These are phyloP conservation scores for Bombus difficillimus DNA, from an alignment of 1,140 invertebrate species.

Conservation along the genomic window DNA sequence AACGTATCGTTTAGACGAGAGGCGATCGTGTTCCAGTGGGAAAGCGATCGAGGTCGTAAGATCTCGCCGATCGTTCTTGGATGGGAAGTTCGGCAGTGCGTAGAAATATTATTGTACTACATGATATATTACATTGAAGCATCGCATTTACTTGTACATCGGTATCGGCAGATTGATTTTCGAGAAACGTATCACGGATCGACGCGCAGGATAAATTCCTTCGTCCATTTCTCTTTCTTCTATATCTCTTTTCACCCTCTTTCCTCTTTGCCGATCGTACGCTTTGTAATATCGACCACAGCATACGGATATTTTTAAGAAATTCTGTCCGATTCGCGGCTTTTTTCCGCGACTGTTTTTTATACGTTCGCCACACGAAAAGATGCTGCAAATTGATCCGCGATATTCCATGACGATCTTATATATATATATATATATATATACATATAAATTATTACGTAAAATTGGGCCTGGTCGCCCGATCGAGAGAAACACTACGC, in stretches of 20 bases:
- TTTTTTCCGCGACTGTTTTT: not conserved
- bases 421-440: not conserved
- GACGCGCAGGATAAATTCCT: not conserved
- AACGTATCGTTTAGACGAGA: not conserved
- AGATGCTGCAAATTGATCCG: slow-evolving; percentile 33
- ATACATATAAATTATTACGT: slow-evolving; percentile 28
- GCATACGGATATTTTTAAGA: not conserved
- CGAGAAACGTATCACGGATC: slow-evolving; percentile 47
- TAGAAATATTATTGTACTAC: slow-evolving; percentile 63
- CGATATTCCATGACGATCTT: slow-evolving; percentile 41
- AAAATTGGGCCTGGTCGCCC: slow-evolving; percentile 68
- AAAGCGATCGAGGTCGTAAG: not conserved
- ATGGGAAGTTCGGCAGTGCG: slow-evolving; percentile 46
- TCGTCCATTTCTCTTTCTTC: not conserved
- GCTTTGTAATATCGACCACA: not conserved
- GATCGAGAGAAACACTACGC: slow-evolving; percentile 53
- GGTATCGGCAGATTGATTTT: slow-evolving; percentile 57
- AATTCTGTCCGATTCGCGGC: too few relatives aligned
- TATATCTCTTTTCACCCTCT: not conserved
- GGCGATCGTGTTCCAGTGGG: too few relatives aligned
- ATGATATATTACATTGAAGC: slow-evolving; percentile 61
- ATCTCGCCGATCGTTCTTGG: slow-evolving; percentile 21
- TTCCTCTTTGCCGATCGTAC: not conserved
- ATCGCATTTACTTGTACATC: slow-evolving; percentile 65
- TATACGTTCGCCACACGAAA: not conserved